Base-by-base conservation (phyloP, 2,888 invertebrate species). In the Entomobrya multifasciata region DNA sequence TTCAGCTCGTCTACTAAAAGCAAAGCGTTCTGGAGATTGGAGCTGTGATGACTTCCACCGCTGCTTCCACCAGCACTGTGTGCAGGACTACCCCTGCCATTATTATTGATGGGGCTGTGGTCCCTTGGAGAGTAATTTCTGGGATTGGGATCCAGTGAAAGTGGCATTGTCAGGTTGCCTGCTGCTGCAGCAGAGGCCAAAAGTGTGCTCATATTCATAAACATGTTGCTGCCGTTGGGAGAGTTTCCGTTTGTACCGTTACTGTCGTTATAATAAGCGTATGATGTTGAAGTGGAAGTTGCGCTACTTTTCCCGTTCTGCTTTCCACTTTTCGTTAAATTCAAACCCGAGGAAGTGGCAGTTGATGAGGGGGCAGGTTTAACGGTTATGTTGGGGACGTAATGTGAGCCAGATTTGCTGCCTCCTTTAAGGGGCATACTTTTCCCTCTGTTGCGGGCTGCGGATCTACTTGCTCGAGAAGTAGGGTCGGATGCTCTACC, bases 1-100 rank as follows among this genome's bases (percentile, higher is more conserved):
- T 84, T 89, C 13, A 91, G 86, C 72, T 91, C 91, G 80, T 91
- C 91, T 11, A 91, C 86, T 13, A 91, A 79, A 30, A 89, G 87
- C 22, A 89, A 47, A 13, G 87, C 88, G 27, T 84, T 87, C 30
- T 88, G 86, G 22, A 81, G 47, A 47, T 36, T 77, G 13, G 82
- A 47, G 25, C 30, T 62, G 27, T 49, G 47, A 44, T 49, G 47
- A 44, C 84, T 87, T 11, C 84, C 80, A 0, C 80, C 82, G 70
- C 87, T 87, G 27, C 82, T 86, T 1, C 77, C 80, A 22, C 85
- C 82, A 0, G 49, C 70, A 80, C 52, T 60, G 17, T 78, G 87
- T 22, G 81, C 76, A 65, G 60, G 76, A 47, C 79, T 82, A 36
- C 80, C 65, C 60, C 81, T 22, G 20, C 74, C 83, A 74, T 81